These are phyloP conservation scores for Teleogryllus oceanicus DNA, from an alignment of 2,888 invertebrate species.

Conservation along the genomic window DNA sequence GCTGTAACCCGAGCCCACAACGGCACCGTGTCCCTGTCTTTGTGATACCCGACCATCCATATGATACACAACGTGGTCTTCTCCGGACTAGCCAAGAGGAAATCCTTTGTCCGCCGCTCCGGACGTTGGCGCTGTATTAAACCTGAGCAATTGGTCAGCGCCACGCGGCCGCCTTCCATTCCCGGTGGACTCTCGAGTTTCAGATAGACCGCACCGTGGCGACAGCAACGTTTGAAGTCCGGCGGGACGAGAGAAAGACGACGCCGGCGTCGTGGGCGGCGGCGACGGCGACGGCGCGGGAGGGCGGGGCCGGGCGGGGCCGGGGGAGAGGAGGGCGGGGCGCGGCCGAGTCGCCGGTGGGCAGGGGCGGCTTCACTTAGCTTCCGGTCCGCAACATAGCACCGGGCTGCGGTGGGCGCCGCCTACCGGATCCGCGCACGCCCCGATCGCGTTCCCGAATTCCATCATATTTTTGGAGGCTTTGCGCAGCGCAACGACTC, in stretches of 20 bases:
- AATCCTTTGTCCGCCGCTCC: constrained; percentile 18
- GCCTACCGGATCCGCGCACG: background rate
- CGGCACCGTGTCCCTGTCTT: background rate
- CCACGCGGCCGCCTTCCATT: background rate
- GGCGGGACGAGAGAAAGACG: constrained; percentile 10
- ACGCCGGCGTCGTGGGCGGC: constrained; percentile 7
- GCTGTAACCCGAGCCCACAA: background rate
- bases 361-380: background rate
- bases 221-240: constrained; percentile 8
- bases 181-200: constrained; percentile 9
- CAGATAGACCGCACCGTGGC: background rate
- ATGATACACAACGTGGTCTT: constrained; percentile 18
- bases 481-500: background rate
- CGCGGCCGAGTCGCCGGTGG: no score
- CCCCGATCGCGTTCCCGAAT: background rate
- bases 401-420: background rate
- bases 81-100: constrained; percentile 11
- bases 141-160: constrained; percentile 18
- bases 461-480: background rate
- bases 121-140: background rate
- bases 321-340: no score
- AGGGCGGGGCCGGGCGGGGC: no score
- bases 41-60: background rate
- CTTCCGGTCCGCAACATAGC: background rate
- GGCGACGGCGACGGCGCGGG: background rate